A percentile compares a stretch with the other conserved stretches of the same genome.
phyloP scores from a whole-genome alignment of 2,113 vertebrate genomes.

The Paracanthobrama guichenoti region DNA sequence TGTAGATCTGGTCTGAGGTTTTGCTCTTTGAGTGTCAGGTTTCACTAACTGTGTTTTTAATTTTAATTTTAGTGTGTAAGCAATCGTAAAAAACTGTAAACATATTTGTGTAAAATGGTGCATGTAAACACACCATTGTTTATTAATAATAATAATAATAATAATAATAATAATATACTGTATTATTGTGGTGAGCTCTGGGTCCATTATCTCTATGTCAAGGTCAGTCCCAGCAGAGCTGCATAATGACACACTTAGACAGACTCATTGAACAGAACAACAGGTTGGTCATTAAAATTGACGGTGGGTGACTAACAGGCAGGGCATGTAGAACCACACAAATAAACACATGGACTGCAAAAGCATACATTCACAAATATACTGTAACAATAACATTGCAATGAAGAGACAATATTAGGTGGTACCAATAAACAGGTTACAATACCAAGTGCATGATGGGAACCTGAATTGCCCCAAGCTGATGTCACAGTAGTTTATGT shows the following conservation, averaged over 20 bases:
- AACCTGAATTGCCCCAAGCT: neutral
- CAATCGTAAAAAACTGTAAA: too few species aligned
- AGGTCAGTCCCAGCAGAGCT: neutral
- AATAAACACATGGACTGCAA: neutral
- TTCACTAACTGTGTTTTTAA: too few species aligned
- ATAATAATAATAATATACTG: neutral
- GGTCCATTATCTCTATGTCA: constrained; percentile 11
- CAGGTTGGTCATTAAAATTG: constrained; percentile 2
- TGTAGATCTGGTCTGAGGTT: too few species aligned
- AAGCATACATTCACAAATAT: neutral
- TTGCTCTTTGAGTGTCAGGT: too few species aligned
- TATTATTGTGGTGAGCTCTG: neutral
- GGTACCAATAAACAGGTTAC: neutral
- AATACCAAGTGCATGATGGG: neutral
- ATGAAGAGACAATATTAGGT: neutral
- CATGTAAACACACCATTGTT: constrained; percentile 16
- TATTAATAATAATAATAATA: neutral
- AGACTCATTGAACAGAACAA: neutral
- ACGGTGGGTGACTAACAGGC: neutral
- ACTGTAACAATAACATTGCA: neutral
- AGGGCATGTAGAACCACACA: neutral
- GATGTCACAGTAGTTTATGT: neutral
- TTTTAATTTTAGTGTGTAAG: too few species aligned
- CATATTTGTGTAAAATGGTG: neutral
- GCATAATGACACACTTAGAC: neutral